Conservation (phyloP, 2,888 invertebrate genomes). For the Eupithecia inturbata region DNA sequence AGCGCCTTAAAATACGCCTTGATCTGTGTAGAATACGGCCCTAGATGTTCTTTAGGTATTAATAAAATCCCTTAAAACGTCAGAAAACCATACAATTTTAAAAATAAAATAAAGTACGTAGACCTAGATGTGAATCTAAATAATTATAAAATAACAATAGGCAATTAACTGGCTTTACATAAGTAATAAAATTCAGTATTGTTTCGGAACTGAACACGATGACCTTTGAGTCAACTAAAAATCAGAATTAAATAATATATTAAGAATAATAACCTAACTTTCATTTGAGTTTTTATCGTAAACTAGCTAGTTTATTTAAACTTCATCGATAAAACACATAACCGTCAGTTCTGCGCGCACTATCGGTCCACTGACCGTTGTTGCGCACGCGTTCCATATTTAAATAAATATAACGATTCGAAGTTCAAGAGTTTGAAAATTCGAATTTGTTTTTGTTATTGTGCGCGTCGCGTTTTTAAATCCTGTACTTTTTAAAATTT, state of each 20-base stretch:
- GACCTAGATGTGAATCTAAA: background rate
- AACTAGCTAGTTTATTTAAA: constrained; percentile 55
- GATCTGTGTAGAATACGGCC: background rate
- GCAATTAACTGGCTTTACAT: background rate
- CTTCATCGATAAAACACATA: constrained; percentile 70
- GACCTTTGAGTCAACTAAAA: background rate
- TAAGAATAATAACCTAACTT: constrained; percentile 23
- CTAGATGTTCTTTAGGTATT: no score
- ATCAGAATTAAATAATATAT: background rate
- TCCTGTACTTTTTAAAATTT: background rate
- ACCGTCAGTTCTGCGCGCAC: constrained; percentile 58
- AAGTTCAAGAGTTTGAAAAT: constrained; percentile 36
- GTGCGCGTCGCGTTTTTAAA: background rate
- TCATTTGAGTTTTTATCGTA: constrained; percentile 39
- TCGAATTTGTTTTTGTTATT: constrained; percentile 11
- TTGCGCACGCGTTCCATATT: constrained; percentile 56
- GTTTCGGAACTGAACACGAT: background rate
- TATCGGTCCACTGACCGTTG: constrained; percentile 59
- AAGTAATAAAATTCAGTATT: background rate
- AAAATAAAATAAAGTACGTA: background rate
- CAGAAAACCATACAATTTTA: background rate
- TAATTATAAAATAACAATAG: background rate
- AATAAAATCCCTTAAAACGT: background rate
- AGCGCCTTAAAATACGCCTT: background rate
- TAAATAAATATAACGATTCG: constrained; percentile 43